phyloP scores from a whole-genome alignment of 1,140 invertebrate species.

The Neelides sp. region DNA sequence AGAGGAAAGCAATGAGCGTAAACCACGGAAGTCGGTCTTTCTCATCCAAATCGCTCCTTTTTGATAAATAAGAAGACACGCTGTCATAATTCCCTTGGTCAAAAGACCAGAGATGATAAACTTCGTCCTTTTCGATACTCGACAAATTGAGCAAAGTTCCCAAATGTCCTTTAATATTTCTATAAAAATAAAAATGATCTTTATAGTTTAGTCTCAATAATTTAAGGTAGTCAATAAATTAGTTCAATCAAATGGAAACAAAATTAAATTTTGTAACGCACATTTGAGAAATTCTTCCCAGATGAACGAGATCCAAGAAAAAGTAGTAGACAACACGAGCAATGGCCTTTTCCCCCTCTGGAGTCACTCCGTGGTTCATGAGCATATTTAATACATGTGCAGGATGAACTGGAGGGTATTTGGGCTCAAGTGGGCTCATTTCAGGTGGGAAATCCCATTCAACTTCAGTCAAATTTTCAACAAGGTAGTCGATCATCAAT shows the following conservation, averaged over 20 bases:
- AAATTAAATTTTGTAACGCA: not conserved
- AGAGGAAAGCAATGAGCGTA: conserved; percentile 12
- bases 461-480: conserved; percentile 19
- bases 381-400: conserved; percentile 27
- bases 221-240: not conserved
- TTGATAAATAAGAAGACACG: conserved; percentile 10
- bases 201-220: not conserved
- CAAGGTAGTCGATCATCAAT: conserved; percentile 25
- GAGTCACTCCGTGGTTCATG: conserved; percentile 14
- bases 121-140: conserved; percentile 13
- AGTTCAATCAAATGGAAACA: not conserved
- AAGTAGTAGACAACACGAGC: conserved; percentile 20
- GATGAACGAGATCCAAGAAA: conserved; percentile 12
- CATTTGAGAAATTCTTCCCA: conserved; percentile 6
- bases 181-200: conserved; percentile 1
- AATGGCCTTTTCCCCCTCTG: conserved; percentile 12
- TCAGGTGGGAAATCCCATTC: conserved; percentile 16
- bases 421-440: no score
- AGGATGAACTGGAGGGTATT: conserved; percentile 26
- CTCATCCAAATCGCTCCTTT: conserved; percentile 10
- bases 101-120: conserved; percentile 18
- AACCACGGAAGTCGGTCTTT: conserved; percentile 17
- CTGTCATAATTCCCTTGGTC: conserved; percentile 14
- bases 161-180: conserved; percentile 20
- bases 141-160: conserved; percentile 10